Evolutionary conservation across 2,113 vertebrate species (phyloP), one percentile per base, ranked within the genome.

Genomic region (Pantherophis guttatus): DNA sequence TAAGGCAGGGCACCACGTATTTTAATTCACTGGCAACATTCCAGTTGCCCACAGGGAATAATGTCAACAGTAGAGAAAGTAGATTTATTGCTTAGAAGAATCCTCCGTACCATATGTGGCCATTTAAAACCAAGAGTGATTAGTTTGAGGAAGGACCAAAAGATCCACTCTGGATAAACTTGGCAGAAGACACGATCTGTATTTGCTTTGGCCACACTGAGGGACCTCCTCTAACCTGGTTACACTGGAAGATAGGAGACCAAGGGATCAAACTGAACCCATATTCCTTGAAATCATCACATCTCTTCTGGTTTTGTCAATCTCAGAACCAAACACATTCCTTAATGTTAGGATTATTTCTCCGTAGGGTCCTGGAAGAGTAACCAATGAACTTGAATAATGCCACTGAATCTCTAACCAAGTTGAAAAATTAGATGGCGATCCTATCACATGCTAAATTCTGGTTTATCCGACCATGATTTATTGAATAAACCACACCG

Each of bases 81-180:
- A 93, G 96, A 94, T 94, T 98, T 98, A 98, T 98, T 98, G 97
- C 97, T 98, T 96, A 93, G 96, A 96, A 96, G 75, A 21, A 81
- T 81, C 95, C 92, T 88, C 86, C 91, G 93, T 95, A 95, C 94
- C 94, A 93, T 95, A 94, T 15, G 62, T 95, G 87, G 94, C 94
- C 93, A 93, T 39, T 59, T 39, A 89, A 87, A 75, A n/a, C 86
- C 90, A 93, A 54, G n/a, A 13, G 19, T 54, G 85, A 8, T 8
- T 2, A 70, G 85, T 95, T 93, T 93, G 44, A 87, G 91, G 53
- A 65, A 48, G 15, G 17, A 90, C 58, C 87, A 91, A 90, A 90
- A 93, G 3, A 0, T 19, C 7, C 33, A 21, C 8, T 39, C 33
- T 17, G 19, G 17, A 81, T 81, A 81, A 81, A 58, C 65, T 11